Base-by-base conservation (phyloP, 2,113 vertebrate species). In the Tinamus guttatus region DNA sequence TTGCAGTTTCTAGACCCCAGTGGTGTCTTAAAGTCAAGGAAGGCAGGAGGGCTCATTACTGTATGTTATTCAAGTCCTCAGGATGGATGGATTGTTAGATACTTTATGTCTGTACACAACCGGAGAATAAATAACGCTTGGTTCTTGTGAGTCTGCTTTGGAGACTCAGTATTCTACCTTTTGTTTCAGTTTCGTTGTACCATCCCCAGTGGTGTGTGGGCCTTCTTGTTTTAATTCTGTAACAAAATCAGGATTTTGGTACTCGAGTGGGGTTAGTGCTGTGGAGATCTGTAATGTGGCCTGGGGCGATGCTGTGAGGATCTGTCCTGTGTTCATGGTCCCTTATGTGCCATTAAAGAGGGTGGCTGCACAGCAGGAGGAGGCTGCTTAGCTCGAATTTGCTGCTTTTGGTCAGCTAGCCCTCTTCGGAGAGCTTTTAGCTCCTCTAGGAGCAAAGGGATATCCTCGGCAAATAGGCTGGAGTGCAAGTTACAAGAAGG, bases 41-140 rank as follows among this genome's bases (percentile, higher is more conserved):
- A 41, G 43, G 70, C 70, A 64, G 2, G 6, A 2, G 13, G 40
- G 24, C 54, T 16, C 1, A 0, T 51, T 51, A 27, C 11, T 8
- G 3, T 56, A 19, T 82, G 7, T 56, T 89, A 17, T 18, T 67
- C 32, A 45, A 32, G 5, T 18, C 25, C 28, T 18, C 52, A n/a
- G 5, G 69, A 43, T 0, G 1, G 34, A 20, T 58, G 40, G 32
- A 69, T 52, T 27, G 15, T 21, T 56, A 17, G 54, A 56, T 56
- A 30, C 28, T 54, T 54, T 54, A 54, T 27, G 15, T 28, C 52
- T 54, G 52, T 54, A 54, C 24, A 52, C 25, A 54, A 54, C n/a
- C 60, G 71, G n/a, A 54, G 45, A 76, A 34, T 28, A 65, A 95
- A 73, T 62, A 73, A 56, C 49, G 34, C 12, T 40, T 51, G n/a